phyloP scores from a whole-genome alignment of 2,113 vertebrate genomes.

The Danio rerio region DNA sequence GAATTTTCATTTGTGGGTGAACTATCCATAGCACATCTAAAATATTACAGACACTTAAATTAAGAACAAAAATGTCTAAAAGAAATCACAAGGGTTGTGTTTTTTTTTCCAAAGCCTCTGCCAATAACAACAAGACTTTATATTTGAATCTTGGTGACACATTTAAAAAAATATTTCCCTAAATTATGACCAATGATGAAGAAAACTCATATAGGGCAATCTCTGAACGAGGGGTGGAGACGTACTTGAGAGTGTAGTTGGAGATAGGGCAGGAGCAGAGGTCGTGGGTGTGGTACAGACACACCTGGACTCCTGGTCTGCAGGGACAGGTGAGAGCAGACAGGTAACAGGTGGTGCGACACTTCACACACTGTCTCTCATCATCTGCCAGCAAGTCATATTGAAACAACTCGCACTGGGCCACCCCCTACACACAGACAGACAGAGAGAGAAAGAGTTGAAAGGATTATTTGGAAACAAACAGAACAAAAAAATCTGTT shows the following conservation, averaged over 20 bases:
- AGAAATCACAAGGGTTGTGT: too few relatives aligned
- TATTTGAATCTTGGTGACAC: neutral
- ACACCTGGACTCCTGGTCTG: constrained; percentile 85
- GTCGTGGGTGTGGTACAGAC: constrained; percentile 85
- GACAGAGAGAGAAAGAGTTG: constrained; percentile 1
- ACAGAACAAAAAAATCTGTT: neutral
- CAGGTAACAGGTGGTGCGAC: constrained; percentile 97
- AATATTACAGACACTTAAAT: too few relatives aligned
- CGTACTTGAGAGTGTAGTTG: constrained; percentile 91
- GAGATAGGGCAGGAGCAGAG: constrained; percentile 87
- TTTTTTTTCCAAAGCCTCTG: neutral
- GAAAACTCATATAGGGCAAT: neutral
- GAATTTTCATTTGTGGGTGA: too few relatives aligned
- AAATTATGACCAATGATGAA: too few relatives aligned
- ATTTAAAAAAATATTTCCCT: too few relatives aligned
- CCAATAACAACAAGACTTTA: neutral
- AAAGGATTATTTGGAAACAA: neutral
- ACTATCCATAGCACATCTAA: too few relatives aligned
- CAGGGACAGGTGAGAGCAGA: constrained; percentile 91
- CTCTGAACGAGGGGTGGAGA: neutral
- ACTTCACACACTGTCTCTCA: constrained; percentile 92
- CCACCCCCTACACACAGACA: constrained; percentile 81
- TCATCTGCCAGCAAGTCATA: constrained; percentile 94
- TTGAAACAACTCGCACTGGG: constrained; percentile 78
- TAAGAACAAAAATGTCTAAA: too few relatives aligned